Evolutionary conservation across 2,113 vertebrate genomes (phyloP).

Genomic region (Arizona elegans): DNA sequence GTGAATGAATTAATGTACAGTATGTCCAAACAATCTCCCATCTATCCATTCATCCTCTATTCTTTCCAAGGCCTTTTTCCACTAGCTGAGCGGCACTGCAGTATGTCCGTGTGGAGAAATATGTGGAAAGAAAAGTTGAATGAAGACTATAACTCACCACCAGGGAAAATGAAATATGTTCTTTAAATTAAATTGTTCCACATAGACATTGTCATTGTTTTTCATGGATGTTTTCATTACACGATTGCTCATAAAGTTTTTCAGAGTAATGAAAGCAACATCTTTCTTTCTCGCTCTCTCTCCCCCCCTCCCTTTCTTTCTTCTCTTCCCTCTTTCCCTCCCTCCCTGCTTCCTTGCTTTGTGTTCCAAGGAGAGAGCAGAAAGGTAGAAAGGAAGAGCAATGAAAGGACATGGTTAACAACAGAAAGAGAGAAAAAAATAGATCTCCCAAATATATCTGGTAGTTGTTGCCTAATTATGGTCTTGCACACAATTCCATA

Average conservation of each 20-base stretch:
- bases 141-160: neutral
- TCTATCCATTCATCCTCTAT: neutral
- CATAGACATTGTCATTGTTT: neutral
- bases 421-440: neutral
- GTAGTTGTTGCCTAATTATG: neutral
- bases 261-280: neutral
- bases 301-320: too few relatives aligned
- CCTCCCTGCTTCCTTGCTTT: neutral
- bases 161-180: neutral
- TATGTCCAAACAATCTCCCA: neutral
- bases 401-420: neutral
- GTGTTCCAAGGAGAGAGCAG: neutral
- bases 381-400: neutral
- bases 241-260: neutral
- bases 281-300: neutral
- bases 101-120: neutral
- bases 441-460: neutral
- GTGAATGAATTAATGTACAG: neutral
- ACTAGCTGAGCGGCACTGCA: neutral
- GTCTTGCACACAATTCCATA: neutral
- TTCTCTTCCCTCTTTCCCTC: neutral
- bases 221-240: neutral
- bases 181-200: neutral
- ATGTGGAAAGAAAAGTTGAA: neutral
- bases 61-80: neutral